Evolutionary conservation across 2,888 invertebrate species (phyloP).

Genomic region (Dioctria linearis): DNA sequence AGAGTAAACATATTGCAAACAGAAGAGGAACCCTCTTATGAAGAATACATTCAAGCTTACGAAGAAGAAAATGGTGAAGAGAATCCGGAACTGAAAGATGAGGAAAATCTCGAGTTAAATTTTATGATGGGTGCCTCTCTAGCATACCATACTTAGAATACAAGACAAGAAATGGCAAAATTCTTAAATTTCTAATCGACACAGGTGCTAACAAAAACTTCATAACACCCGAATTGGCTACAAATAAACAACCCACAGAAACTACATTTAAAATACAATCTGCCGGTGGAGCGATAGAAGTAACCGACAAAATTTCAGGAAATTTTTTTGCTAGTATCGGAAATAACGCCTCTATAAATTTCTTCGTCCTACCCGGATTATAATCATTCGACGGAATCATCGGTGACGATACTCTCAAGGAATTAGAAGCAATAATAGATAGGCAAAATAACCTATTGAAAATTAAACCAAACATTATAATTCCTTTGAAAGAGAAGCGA

Average conservation of each 20-base stretch:
- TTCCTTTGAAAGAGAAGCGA: conserved; percentile 41
- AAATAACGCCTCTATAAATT: conserved; percentile 44
- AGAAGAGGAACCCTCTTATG: conserved; percentile 1
- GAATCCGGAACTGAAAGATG: not conserved
- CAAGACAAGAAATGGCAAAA: conserved; percentile 3
- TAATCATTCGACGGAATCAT: conserved; percentile 52
- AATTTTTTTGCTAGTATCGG: conserved; percentile 34
- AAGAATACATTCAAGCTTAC: not conserved
- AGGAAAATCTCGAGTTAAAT: conserved; percentile 49
- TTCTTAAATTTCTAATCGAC: conserved; percentile 48
- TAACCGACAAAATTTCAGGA: no score
- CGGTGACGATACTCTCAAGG: conserved; percentile 54
- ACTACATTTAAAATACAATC: conserved; percentile 36
- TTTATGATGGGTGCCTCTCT: conserved; percentile 53
- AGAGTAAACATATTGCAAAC: not conserved
- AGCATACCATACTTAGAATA: conserved; percentile 55
- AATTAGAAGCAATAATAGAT: conserved; percentile 46
- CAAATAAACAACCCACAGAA: not conserved
- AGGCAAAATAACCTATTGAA: conserved; percentile 32
- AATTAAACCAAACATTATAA: conserved; percentile 52
- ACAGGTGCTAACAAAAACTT: conserved; percentile 52
- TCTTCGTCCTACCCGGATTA: conserved; percentile 54
- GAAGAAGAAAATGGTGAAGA: not conserved
- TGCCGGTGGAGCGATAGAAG: no score
- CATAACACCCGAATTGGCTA: conserved; percentile 4